phyloP scores from a whole-genome alignment of 2,888 invertebrate species.

The Pherbina coryleti region DNA sequence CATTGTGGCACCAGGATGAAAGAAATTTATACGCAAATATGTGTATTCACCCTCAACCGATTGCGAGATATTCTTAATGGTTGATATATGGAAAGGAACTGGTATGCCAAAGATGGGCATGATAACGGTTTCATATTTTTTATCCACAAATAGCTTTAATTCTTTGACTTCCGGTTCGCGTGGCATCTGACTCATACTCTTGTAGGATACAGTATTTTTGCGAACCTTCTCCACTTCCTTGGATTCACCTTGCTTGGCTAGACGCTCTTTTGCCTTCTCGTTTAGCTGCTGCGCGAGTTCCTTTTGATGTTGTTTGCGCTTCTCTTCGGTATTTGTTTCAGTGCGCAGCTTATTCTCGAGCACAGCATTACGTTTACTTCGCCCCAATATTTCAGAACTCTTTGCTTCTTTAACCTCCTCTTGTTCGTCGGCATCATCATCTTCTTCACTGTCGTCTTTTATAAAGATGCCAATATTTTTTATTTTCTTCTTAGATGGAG shows the following conservation, averaged over 20 bases:
- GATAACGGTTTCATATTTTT: slow-evolving; percentile 98
- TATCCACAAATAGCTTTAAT: slow-evolving; percentile 93
- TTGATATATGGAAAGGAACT: slow-evolving; percentile 98
- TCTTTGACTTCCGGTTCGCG: slow-evolving; percentile 93
- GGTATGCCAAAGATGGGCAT: slow-evolving; percentile 96
- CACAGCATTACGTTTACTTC: slow-evolving; percentile 89
- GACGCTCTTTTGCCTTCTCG: slow-evolving; percentile 90
- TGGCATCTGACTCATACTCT: slow-evolving; percentile 92
- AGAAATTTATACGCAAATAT: slow-evolving; percentile 97
- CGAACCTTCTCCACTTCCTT: slow-evolving; percentile 90
- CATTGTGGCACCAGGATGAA: slow-evolving; percentile 97
- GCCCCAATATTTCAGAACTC: slow-evolving; percentile 69
- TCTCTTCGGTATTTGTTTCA: slow-evolving; percentile 96
- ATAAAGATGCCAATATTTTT: slow-evolving; percentile 96
- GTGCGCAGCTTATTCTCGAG: slow-evolving; percentile 93
- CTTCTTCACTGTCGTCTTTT: slow-evolving; percentile 89
- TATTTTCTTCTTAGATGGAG: slow-evolving; percentile 93
- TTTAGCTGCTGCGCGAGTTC: slow-evolving; percentile 92
- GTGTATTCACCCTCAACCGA: slow-evolving; percentile 98
- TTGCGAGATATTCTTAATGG: slow-evolving; percentile 98
- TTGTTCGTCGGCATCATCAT: slow-evolving; percentile 84
- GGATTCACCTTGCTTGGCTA: slow-evolving; percentile 88
- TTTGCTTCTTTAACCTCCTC: slow-evolving; percentile 81
- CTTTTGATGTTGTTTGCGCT: slow-evolving; percentile 95
- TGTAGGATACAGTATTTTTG: slow-evolving; percentile 96